A percentile compares a stretch with the other conserved stretches of the same genome.
Conservation (phyloP, 2,113 vertebrate genomes). For the Morphnarchus princeps region DNA sequence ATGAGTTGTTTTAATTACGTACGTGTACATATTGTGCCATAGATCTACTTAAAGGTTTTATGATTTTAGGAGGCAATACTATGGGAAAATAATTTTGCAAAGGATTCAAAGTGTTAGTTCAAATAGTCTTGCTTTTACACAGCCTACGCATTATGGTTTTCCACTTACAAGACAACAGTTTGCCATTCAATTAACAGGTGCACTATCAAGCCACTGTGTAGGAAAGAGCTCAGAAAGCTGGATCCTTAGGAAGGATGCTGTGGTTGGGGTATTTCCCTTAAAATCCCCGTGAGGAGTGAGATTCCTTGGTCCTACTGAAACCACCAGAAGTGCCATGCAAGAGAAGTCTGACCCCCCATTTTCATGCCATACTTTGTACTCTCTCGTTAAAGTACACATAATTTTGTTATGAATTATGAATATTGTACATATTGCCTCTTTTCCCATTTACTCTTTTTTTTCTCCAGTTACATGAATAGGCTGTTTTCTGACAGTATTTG, state of each 20-base stretch:
- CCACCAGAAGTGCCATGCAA: rapidly evolving
- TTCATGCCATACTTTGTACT: not conserved
- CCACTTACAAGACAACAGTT: not conserved
- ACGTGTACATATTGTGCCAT: not conserved
- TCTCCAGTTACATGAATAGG: not conserved
- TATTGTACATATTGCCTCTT: rapidly evolving
- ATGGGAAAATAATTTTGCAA: not conserved
- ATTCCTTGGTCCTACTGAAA: not conserved
- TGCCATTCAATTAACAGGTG: rapidly evolving
- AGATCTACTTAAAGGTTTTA: not conserved
- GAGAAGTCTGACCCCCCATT: not conserved
- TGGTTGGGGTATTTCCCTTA: not conserved
- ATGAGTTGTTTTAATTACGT: not conserved
- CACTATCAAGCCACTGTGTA: rapidly evolving
- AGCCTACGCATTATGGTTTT: rapidly evolving
- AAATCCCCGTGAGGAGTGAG: rapidly evolving
- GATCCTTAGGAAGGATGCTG: not conserved
- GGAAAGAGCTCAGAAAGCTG: not conserved
- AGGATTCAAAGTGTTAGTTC: not conserved
- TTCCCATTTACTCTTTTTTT: not conserved
- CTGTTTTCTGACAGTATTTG: not conserved
- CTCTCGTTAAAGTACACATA: rapidly evolving
- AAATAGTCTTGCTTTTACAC: not conserved
- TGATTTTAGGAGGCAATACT: not conserved
- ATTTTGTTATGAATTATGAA: not conserved